Evolutionary conservation across 2,797 vertebrate species (phyloP).

Genomic region (Scarus forsteni): DNA sequence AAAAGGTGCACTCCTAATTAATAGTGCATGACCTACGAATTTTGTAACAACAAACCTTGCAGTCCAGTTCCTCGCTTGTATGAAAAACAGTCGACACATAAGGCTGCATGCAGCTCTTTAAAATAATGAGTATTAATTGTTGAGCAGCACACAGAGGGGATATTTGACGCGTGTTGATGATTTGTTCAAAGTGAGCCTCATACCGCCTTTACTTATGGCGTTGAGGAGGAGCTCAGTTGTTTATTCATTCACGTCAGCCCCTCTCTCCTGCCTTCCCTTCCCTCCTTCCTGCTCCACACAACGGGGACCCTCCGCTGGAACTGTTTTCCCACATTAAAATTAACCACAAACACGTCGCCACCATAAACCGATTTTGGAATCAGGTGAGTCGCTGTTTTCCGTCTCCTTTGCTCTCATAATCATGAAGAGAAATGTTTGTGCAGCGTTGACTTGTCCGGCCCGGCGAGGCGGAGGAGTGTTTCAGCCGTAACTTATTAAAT

Average conservation of each 20-base stretch:
- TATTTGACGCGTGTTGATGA: slow-evolving; percentile 4
- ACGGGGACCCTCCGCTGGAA: slow-evolving; percentile 76
- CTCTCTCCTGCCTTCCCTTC: slow-evolving; percentile 78
- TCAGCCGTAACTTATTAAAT: slow-evolving; percentile 79
- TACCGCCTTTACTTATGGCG: slow-evolving; percentile 70
- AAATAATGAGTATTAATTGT: too few relatives aligned
- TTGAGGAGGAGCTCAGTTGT: slow-evolving; percentile 85
- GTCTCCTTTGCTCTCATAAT: slow-evolving; percentile 8
- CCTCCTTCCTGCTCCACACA: slow-evolving; percentile 85
- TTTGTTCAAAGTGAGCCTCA: slow-evolving; percentile 48
- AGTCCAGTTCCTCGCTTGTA: not conserved
- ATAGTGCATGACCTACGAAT: rapidly evolving
- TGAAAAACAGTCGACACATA: not conserved
- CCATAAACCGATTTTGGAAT: slow-evolving; percentile 86
- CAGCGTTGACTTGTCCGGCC: slow-evolving; percentile 72
- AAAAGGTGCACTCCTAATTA: rapidly evolving
- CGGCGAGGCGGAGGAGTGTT: slow-evolving; percentile 76
- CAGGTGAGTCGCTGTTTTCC: slow-evolving; percentile 79
- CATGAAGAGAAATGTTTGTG: slow-evolving; percentile 12
- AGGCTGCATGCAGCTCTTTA: not conserved
- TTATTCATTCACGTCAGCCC: slow-evolving; percentile 88
- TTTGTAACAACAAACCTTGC: not conserved
- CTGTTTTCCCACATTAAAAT: slow-evolving; percentile 64
- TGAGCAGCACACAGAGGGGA: not conserved
- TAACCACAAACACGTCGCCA: slow-evolving; percentile 77